Evolutionary conservation across 2,888 invertebrate genomes (phyloP).

Genomic region (Pterostichus niger): DNA sequence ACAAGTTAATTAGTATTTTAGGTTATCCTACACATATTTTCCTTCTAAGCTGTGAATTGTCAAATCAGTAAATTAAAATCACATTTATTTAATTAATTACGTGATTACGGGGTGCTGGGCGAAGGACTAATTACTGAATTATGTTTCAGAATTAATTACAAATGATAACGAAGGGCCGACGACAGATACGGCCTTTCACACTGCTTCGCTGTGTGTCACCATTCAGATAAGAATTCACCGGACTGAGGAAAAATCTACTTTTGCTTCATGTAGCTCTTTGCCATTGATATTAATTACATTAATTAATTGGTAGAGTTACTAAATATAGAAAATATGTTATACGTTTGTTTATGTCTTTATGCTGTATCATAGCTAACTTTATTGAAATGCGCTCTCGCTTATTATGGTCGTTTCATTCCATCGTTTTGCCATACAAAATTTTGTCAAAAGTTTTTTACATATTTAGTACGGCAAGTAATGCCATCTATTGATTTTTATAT

Average conservation of each 20-base stretch:
- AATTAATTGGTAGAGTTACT: background rate
- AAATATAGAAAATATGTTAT: too few relatives aligned
- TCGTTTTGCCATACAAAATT: too few relatives aligned
- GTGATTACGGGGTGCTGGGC: constrained; percentile 40
- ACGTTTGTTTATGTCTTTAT: too few relatives aligned
- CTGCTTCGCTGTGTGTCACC: background rate
- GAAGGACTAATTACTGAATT: constrained; percentile 53
- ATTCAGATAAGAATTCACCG: background rate
- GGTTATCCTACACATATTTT: constrained; percentile 28
- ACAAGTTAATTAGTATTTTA: constrained; percentile 42
- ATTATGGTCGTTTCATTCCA: too few relatives aligned
- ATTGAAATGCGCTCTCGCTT: too few relatives aligned
- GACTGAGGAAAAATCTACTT: background rate
- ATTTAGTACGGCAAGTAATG: too few relatives aligned
- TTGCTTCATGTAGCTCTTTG: background rate
- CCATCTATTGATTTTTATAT: too few relatives aligned
- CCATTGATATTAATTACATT: background rate
- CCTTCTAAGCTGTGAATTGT: constrained; percentile 46
- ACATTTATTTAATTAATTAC: constrained; percentile 60
- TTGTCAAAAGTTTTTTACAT: too few relatives aligned
- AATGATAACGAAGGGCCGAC: constrained; percentile 42
- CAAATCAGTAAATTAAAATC: constrained; percentile 51
- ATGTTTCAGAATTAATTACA: constrained; percentile 60
- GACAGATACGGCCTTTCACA: constrained; percentile 22
- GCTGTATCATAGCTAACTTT: too few relatives aligned